These are phyloP conservation scores for Odontamblyopus lacepedii DNA, from an alignment of 2,797 vertebrate species.

Conservation along the genomic window DNA sequence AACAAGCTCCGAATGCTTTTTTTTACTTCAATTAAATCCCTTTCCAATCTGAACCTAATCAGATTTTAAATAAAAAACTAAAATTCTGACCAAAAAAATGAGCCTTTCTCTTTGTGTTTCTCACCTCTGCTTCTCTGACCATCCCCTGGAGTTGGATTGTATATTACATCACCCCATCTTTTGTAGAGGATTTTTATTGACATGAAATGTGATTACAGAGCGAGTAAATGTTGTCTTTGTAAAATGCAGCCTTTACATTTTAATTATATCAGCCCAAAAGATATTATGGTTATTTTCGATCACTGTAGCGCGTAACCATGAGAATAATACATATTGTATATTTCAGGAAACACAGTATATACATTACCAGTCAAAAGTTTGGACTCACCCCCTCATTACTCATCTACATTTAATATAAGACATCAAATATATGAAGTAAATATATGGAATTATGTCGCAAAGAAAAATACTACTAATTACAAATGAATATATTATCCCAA, in stretches of 20 bases:
- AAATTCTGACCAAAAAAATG: not conserved
- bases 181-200: constrained; percentile 7
- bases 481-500: too few relatives aligned
- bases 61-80: not conserved
- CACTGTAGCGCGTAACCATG: constrained; percentile 18
- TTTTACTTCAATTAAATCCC: not conserved
- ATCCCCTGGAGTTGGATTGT: not conserved
- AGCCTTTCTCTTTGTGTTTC: not conserved
- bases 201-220: constrained; percentile 24
- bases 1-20: not conserved
- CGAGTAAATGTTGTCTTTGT: constrained; percentile 8
- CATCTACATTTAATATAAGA: too few relatives aligned
- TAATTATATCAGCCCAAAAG: constrained; percentile 29
- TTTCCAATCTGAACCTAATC: not conserved
- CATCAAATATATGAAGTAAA: too few relatives aligned
- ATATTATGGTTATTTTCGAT: constrained; percentile 28
- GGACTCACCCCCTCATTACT: too few relatives aligned
- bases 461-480: too few relatives aligned
- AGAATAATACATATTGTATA: constrained; percentile 23
- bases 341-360: constrained; percentile 33
- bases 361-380: too few relatives aligned
- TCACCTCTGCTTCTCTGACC: not conserved
- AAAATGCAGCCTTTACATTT: constrained; percentile 26
- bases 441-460: too few relatives aligned
- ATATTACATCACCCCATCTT: not conserved